Evolutionary conservation across 2,113 vertebrate species (phyloP), one percentile per base, ranked within the genome.

Genomic region (Perognathus longimembris): DNA sequence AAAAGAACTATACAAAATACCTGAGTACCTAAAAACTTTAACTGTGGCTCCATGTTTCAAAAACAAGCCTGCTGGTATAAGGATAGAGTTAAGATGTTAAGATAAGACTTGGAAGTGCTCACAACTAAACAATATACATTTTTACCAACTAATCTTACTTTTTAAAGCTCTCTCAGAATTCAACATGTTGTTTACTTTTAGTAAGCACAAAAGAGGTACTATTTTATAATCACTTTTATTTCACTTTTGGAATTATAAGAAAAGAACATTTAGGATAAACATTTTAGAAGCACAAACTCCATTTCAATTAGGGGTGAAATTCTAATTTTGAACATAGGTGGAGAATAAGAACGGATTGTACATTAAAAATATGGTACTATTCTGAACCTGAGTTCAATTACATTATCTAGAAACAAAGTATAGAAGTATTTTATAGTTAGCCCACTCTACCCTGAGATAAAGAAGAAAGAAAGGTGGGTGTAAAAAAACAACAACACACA

Each of bases 331-430:
- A 92, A 69, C 7, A 40, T 8, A 90, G 28, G 22, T 14, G 28
- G 14, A 57, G 17, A 92, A 90, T 64, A 95, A 87, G 80, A 91
- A 74, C 34, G 42, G 34, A 63, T 20, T 59, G 9, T 78, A 85
- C 18, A 54, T 32, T 76, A 28, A 54, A 92, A 94, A 95, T 28
- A 88, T 20, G 61, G 22, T 77, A 91, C 22, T 70, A 74, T 88
- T n/a, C 36, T 91, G 34, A 42, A 90, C 50, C 73, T 85, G 63
- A 85, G 26, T 85, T 59, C 77, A 78, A 80, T 85, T 54, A 92
- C 14, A 76, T 88, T 84, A 90, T 32, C 64, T 76, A 95, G 69
- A 94, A 93, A 95, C 93, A 94, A 93, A 79, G 32, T 64, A 85
- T 70, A 64, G 42, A 92, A n/a, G 64, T 88, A 95, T 73, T 88